Evolutionary conservation across 2,888 invertebrate genomes (phyloP).

Genomic region (Linyphia triangularis): DNA sequence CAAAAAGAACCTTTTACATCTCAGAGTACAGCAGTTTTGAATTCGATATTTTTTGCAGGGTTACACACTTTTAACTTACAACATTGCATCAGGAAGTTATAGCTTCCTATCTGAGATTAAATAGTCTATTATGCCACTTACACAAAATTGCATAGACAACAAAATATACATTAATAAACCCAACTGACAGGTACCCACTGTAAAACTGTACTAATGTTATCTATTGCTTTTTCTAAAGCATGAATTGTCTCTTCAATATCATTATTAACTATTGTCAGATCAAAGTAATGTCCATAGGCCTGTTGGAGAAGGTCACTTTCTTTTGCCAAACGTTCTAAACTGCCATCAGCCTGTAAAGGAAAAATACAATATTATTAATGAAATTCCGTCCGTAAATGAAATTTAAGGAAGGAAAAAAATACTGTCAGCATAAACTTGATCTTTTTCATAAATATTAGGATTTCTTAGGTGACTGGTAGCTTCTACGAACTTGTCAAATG

Average conservation of each 20-base stretch:
- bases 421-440: no score
- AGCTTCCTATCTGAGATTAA: conserved; percentile 15
- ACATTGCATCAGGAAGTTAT: conserved; percentile 2
- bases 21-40: conserved; percentile 13
- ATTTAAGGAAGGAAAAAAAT: no score
- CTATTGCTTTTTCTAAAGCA: conserved; percentile 93
- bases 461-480: no score
- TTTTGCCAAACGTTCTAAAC: conserved; percentile 95
- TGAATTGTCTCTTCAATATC: conserved; percentile 99
- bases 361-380: no score
- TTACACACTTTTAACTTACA: background rate
- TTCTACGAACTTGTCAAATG: no score
- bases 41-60: background rate
- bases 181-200: conserved; percentile 99
- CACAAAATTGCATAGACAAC: conserved; percentile 51
- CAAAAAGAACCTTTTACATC: conserved; percentile 58
- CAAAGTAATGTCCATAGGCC: conserved; percentile 99
- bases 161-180: conserved; percentile 86
- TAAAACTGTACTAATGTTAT: conserved; percentile 92
- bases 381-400: no score
- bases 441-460: no score
- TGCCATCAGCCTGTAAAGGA: conserved; percentile 93
- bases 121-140: background rate
- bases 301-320: conserved; percentile 97
- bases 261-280: conserved; percentile 98